A percentile compares a stretch with the other conserved stretches of the same genome.
phyloP scores from a whole-genome alignment of 2,797 vertebrate species.

The Pipistrellus nathusii region DNA sequence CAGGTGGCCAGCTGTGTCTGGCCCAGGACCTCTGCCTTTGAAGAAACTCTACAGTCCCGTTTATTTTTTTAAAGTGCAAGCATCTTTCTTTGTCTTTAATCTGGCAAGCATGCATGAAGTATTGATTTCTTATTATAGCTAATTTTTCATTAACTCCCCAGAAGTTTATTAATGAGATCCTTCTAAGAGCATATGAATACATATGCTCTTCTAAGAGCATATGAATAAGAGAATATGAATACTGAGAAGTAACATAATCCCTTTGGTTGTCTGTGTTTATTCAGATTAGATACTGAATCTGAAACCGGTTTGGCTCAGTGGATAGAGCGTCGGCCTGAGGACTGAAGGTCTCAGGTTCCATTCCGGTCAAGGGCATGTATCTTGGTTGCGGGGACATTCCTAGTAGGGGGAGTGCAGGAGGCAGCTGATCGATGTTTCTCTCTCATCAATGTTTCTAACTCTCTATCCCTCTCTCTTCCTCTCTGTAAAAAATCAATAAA shows the following conservation, averaged over 20 bases:
- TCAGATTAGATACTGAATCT: neutral
- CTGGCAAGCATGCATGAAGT: neutral
- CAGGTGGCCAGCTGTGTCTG: neutral
- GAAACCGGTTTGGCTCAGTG: too few species aligned
- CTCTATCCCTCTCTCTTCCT: too few species aligned
- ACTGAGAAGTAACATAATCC: neutral
- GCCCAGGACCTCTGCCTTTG: fast-evolving
- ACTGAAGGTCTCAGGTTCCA: too few species aligned
- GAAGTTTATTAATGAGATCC: conserved; percentile 46
- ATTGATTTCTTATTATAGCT: neutral
- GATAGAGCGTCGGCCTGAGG: too few species aligned
- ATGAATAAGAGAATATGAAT: conserved; percentile 25
- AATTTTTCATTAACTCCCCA: conserved; percentile 1
- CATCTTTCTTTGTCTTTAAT: neutral
- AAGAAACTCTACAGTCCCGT: neutral
- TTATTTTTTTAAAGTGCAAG: neutral
- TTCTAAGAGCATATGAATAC: neutral
- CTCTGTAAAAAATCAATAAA: too few species aligned
- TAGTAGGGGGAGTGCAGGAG: too few species aligned
- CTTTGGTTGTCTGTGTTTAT: neutral
- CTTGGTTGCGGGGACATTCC: too few species aligned
- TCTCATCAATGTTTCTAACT: too few species aligned
- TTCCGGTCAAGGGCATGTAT: too few species aligned
- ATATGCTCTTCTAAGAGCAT: neutral
- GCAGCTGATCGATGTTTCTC: too few species aligned